These are phyloP conservation scores for Halcyon chelicuti DNA, from an alignment of 2,797 vertebrate genomes.

Conservation along the genomic window DNA sequence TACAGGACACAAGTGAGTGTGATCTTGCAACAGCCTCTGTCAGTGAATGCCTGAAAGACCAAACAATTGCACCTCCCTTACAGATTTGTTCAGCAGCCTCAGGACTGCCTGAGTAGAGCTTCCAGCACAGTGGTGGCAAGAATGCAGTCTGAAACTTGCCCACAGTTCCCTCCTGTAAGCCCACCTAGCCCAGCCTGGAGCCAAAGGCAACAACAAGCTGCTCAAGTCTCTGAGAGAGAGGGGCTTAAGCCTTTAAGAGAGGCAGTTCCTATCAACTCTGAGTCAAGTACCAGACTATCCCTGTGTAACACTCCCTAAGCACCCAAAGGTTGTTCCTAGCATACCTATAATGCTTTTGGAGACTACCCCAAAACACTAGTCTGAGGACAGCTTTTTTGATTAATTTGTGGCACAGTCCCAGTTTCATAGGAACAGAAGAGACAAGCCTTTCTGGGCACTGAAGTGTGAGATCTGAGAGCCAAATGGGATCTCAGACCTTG, in stretches of 20 bases:
- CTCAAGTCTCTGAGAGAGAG: not conserved
- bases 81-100: not conserved
- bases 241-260: not conserved
- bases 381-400: not conserved
- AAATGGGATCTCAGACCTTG: not conserved
- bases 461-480: not conserved
- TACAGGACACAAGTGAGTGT: not conserved
- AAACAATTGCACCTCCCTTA: no score
- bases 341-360: not conserved
- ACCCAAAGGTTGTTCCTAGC: not conserved
- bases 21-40: not conserved
- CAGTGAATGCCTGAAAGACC: not conserved
- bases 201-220: not conserved
- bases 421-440: not conserved
- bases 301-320: fast-evolving
- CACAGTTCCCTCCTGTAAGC: not conserved
- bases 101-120: not conserved
- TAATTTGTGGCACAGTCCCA: not conserved
- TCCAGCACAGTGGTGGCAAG: not conserved
- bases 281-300: not conserved
- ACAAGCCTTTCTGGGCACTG: not conserved
- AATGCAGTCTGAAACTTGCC: not conserved
- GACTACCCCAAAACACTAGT: not conserved
- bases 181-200: not conserved
- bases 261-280: not conserved